A percentile compares a stretch with the other conserved stretches of the same genome.
Conservation (phyloP, 2,797 vertebrate species). For the Sandelia bainsii region DNA sequence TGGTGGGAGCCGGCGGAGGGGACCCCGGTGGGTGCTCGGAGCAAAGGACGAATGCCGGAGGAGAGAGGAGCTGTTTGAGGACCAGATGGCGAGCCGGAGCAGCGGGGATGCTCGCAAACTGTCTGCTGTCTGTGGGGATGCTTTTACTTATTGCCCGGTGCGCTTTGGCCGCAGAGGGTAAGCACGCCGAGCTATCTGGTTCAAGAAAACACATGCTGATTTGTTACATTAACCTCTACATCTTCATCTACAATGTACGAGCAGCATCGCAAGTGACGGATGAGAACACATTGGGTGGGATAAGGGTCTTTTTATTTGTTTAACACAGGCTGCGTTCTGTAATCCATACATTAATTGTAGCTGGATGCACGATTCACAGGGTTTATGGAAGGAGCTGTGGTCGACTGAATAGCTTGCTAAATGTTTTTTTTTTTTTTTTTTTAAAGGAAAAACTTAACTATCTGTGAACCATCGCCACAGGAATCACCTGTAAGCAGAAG, state of each 20-base stretch:
- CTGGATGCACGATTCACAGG: slow-evolving; percentile 46
- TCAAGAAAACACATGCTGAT: slow-evolving; percentile 16
- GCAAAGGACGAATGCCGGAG: slow-evolving; percentile 63
- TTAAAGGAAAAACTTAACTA: slow-evolving; percentile 36
- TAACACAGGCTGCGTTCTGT: slow-evolving; percentile 41
- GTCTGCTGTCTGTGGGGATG: slow-evolving; percentile 76
- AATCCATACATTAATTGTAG: slow-evolving; percentile 43
- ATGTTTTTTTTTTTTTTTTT: slow-evolving; percentile 20
- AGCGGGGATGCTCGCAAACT: slow-evolving; percentile 73
- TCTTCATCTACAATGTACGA: slow-evolving; percentile 4
- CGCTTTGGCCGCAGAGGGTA: slow-evolving; percentile 82
- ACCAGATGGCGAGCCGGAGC: slow-evolving; percentile 59
- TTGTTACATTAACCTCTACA: slow-evolving; percentile 37
- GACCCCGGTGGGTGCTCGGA: slow-evolving; percentile 59
- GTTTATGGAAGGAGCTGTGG: slow-evolving; percentile 29
- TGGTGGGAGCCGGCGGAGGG: slow-evolving; percentile 59
- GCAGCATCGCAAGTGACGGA: slow-evolving; percentile 10
- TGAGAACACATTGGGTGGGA: slow-evolving; percentile 7
- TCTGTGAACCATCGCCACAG: background rate
- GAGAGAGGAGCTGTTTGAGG: slow-evolving; percentile 68
- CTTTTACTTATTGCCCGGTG: slow-evolving; percentile 78
- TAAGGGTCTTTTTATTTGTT: slow-evolving; percentile 54
- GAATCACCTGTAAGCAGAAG: background rate
- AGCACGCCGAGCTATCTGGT: slow-evolving; percentile 55
- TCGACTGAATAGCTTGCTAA: background rate